Conservation (phyloP, 2,113 vertebrate genomes). For the Boulengeromyrus knoepffleri region DNA sequence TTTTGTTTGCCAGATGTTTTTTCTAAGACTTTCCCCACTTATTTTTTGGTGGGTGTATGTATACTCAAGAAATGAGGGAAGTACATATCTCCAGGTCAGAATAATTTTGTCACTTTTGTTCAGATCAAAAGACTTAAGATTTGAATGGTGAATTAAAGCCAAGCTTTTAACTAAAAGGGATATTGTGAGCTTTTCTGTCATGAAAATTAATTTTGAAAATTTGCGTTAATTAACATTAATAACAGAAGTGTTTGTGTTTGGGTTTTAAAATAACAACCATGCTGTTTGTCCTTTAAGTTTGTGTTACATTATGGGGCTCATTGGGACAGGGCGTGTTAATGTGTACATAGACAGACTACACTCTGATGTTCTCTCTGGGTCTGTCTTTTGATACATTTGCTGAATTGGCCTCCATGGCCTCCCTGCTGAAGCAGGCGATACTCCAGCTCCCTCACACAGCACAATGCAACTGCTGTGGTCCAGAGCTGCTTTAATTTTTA, state of each 20-base stretch:
- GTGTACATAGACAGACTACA: neutral
- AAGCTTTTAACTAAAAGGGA: neutral
- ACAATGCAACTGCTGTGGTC: conserved; percentile 23
- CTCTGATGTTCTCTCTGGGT: neutral
- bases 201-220: neutral
- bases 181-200: neutral
- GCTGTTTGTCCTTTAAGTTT: neutral
- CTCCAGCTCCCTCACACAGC: conserved; percentile 24
- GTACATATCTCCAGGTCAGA: neutral
- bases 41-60: neutral
- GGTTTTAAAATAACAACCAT: neutral
- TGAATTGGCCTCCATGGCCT: neutral
- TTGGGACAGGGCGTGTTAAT: neutral
- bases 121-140: neutral
- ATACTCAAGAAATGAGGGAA: neutral
- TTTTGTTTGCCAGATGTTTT: neutral
- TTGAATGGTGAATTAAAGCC: neutral
- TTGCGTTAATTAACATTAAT: neutral
- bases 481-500: conserved; percentile 25
- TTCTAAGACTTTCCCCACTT: neutral
- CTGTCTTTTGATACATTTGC: neutral
- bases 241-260: neutral
- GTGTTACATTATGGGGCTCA: neutral
- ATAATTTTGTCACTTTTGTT: neutral
- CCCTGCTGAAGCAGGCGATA: neutral